Base-by-base conservation (phyloP, 2,888 invertebrate species). In the Hydraecia micacea region DNA sequence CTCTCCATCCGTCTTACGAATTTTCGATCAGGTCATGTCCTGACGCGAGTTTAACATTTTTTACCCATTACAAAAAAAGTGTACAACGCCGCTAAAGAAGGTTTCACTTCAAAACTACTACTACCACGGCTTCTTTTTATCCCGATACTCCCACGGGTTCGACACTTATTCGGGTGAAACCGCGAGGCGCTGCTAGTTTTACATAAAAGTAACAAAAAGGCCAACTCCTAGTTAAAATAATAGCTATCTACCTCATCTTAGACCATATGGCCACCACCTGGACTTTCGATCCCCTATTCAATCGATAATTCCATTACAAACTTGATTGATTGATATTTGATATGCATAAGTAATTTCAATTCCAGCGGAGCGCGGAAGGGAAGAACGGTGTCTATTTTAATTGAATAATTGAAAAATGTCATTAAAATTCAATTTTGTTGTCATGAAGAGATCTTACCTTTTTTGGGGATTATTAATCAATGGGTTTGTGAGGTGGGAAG, bases 351-450 rank as follows among this genome's bases (percentile, higher is more conserved):
- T 84, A 80, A 79, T 86, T 84, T 82, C 73, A 42, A 79, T 69
- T 80, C 21, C 80, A 80, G 81, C 85, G 21, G n/a, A 68, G 73
- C 60, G 42, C 32, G 65, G 52, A 69, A 73, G 39, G 65, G 52
- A 69, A 73, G 67, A 52, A 73, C 28, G 72, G 60, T 55, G 36
- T 49, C 73, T 71, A 74, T 79, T 88, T 90, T 89, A 88, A 80
- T 85, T 86, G 39, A 83, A 78, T 89, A 86, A 81, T 85, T 86
- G 75, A 82, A 83, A 80, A 81, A 80, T 80, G 79, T 81, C 87
- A 88, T 91, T 91, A 90, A 87, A 85, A 87, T 86, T 89, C 87
- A 87, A 90, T 91, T 90, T 80, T 55, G 55, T 18, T 80, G 75
- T 71, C 79, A 73, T 55, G 60, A 65, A 71, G 81, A 75, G 60